A percentile compares a stretch with the other conserved stretches of the same genome.
phyloP scores from a whole-genome alignment of 2,888 invertebrate species.

The Lottia gigantea region DNA sequence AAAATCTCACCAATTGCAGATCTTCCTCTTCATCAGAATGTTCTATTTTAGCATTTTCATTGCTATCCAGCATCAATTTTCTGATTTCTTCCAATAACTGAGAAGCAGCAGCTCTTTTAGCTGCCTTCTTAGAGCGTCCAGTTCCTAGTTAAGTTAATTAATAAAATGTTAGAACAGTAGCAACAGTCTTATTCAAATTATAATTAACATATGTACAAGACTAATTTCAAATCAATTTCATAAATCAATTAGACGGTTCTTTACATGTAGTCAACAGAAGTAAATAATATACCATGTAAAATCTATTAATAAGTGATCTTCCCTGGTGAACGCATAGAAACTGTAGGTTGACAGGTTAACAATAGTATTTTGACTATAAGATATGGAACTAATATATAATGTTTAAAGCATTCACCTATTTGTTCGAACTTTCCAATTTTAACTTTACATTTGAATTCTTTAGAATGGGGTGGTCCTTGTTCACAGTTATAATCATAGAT shows the following conservation, averaged over 20 bases:
- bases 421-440: slow-evolving; percentile 87
- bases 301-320: too few species aligned
- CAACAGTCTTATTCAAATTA: too few species aligned
- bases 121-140: slow-evolving; percentile 95
- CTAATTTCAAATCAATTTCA: background rate
- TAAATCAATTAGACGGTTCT: too few species aligned
- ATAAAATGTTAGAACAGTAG: too few species aligned
- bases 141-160: slow-evolving; percentile 47
- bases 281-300: too few species aligned
- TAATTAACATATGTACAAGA: too few species aligned
- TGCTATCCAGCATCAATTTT: slow-evolving; percentile 46
- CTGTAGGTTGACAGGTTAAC: too few species aligned
- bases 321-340: too few species aligned
- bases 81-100: slow-evolving; percentile 79
- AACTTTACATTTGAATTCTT: slow-evolving; percentile 93
- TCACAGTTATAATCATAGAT: slow-evolving; percentile 88
- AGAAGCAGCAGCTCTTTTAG: slow-evolving; percentile 94
- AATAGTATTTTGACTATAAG: too few species aligned
- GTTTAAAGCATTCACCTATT: slow-evolving; percentile 51
- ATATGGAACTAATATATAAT: too few species aligned
- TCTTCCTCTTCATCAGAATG: slow-evolving; percentile 77
- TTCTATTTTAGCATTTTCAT: slow-evolving; percentile 44
- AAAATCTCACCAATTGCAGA: slow-evolving; percentile 56
- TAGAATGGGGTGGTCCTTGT: slow-evolving; percentile 91
- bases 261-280: too few species aligned